Evolutionary conservation across 1,140 invertebrate genomes (phyloP).

Genomic region (Papilio machaon): DNA sequence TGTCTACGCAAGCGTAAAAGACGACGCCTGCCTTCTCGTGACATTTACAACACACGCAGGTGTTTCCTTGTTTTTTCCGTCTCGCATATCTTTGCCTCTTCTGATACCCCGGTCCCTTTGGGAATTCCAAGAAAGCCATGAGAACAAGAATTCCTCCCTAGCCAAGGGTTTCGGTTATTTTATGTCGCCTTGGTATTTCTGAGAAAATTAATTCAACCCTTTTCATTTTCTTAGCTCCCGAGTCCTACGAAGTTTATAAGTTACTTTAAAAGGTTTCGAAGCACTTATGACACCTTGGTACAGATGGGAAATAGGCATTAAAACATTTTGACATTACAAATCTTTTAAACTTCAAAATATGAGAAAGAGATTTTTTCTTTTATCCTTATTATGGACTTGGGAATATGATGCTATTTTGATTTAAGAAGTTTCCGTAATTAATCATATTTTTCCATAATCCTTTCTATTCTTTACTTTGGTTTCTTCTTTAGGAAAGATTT

Average conservation of each 20-base stretch:
- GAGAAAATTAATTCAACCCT: neutral
- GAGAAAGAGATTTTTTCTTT: neutral
- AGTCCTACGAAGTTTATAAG: neutral
- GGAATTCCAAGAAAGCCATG: conserved; percentile 5
- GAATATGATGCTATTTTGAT: neutral
- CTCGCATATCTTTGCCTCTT: conserved; percentile 8
- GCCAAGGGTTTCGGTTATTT: neutral
- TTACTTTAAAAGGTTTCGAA: neutral
- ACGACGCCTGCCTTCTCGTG: neutral
- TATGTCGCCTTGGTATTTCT: conserved; percentile 11
- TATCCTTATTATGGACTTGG: neutral
- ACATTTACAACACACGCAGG: conserved; percentile 5
- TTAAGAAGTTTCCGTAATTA: neutral
- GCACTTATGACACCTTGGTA: neutral
- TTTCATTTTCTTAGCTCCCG: neutral
- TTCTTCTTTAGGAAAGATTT: neutral
- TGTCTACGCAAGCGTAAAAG: neutral
- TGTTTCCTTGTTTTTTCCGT: neutral
- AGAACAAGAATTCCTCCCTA: neutral
- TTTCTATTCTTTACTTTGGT: neutral
- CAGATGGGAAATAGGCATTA: neutral
- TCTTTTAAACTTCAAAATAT: neutral
- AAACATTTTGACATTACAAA: neutral
- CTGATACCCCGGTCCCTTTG: neutral
- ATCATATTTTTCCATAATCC: neutral